Conservation (phyloP, 2,888 invertebrate genomes). For the Xanthia togata region DNA sequence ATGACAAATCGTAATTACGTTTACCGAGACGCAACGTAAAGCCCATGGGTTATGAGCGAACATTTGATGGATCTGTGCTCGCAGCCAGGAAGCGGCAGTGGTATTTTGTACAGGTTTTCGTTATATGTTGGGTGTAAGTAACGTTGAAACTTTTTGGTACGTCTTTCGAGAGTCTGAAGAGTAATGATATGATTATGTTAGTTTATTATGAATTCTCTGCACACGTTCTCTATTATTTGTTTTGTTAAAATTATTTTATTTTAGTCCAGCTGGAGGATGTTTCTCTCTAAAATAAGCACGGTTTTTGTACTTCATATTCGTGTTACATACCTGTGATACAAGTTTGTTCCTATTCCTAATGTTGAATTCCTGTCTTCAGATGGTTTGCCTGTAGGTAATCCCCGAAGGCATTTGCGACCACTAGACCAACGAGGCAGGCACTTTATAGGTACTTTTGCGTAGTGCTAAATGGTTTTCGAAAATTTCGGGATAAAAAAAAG, state of each 20-base stretch:
- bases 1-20: slow-evolving; percentile 75
- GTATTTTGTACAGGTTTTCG: slow-evolving; percentile 18
- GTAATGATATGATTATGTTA: not conserved
- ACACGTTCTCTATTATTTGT: too few relatives aligned
- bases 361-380: slow-evolving; percentile 1
- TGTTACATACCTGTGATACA: not conserved
- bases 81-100: slow-evolving; percentile 42
- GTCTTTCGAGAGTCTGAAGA: not conserved
- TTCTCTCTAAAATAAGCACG: not conserved
- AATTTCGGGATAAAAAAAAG: too few relatives aligned
- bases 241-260: not conserved
- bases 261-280: not conserved
- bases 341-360: not conserved
- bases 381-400: too few relatives aligned
- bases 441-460: not conserved
- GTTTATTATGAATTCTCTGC: slow-evolving; percentile 1
- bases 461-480: too few relatives aligned
- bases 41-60: slow-evolving; percentile 48
- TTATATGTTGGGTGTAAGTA: slow-evolving; percentile 2
- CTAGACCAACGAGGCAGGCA: not conserved
- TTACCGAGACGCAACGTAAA: slow-evolving; percentile 52
- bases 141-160: slow-evolving; percentile 13
- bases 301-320: not conserved
- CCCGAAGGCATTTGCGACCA: not conserved
- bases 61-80: slow-evolving; percentile 49